A percentile compares a stretch with the other conserved stretches of the same genome.
phyloP scores from a whole-genome alignment of 2,113 vertebrate species.

The Capreolus pygargus region DNA sequence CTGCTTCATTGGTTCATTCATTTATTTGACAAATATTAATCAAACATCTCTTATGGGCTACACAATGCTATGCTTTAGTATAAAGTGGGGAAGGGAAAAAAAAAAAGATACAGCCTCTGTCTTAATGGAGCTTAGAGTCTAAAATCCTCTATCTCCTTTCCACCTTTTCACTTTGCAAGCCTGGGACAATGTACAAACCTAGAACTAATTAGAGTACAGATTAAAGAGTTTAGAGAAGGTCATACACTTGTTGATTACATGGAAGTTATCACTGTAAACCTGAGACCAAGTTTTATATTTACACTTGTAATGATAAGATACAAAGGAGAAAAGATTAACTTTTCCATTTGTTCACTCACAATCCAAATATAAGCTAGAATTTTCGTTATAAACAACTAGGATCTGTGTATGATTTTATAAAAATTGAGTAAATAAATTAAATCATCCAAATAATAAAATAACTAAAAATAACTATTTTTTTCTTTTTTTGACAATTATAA shows the following conservation, averaged over 20 bases:
- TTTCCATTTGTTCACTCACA: not conserved
- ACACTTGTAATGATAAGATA: not conserved
- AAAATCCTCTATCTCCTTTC: not conserved
- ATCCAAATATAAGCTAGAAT: not conserved
- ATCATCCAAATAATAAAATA: constrained; percentile 17
- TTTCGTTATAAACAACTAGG: not conserved
- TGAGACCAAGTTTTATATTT: not conserved
- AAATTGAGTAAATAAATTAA: not conserved
- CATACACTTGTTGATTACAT: not conserved
- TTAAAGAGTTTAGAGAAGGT: not conserved
- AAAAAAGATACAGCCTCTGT: not conserved
- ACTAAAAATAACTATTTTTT: not conserved
- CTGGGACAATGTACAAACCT: not conserved
- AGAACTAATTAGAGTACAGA: not conserved
- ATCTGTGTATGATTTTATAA: not conserved
- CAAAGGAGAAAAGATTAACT: not conserved
- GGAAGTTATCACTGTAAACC: not conserved
- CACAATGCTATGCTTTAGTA: not conserved
- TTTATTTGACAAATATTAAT: not conserved
- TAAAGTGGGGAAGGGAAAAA: not conserved
- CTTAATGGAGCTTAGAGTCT: not conserved
- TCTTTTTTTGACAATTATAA: not conserved
- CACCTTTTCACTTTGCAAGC: not conserved
- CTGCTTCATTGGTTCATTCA: not conserved
- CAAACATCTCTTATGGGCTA: not conserved